Evolutionary conservation across 2,888 invertebrate genomes (phyloP), one percentile per base, ranked within the genome.

Genomic region (Melinaea marsaeus): DNA sequence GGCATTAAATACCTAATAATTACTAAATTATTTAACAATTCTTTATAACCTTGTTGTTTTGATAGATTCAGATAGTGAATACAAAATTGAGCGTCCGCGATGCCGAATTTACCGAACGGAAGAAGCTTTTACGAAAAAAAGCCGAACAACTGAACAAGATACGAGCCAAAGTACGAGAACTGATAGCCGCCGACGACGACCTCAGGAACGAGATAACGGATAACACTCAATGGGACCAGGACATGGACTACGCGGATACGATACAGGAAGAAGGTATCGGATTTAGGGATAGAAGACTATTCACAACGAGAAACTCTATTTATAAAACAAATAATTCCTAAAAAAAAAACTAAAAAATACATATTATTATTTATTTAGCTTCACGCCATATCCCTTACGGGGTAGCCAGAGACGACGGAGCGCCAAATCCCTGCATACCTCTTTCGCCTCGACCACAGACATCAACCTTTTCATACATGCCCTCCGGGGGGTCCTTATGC

Each of bases 1-100:
- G 32, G 37, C 57, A 9, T 42, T 51, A n/a, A 37, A 22, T 5
- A 48, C 2, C 1, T 47, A 46, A 33, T 42, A 46, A 13, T 48
- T 4, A 35, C 33, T 13, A 13, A n/a, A 13, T 22, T 48, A 13
- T 35, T 48, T 22, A 3, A 11, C 32, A 3, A 32, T 3, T 51
- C 7, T n/a, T 32, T 11, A 6, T n/a, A 32, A 32, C 2, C 32
- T 7, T 32, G 32, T 32, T 4, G 32, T 32, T 51, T 37, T 57
- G 59, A 58, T 72, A 88, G 89, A 83, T 85, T 68, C 78, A 87
- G 72, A 85, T 88, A 79, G 77, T 86, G 65, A 80, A 83, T 65
- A 82, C 83, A 35, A 89, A 88, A 74, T 70, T 88, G 45, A 78
- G 78, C 69, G 79, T 84, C 34, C 78, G 84, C 32, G 85, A 86